Evolutionary conservation across 2,888 invertebrate species (phyloP), one percentile per base, ranked within the genome.

Genomic region (Macrosoma leucophasiata): DNA sequence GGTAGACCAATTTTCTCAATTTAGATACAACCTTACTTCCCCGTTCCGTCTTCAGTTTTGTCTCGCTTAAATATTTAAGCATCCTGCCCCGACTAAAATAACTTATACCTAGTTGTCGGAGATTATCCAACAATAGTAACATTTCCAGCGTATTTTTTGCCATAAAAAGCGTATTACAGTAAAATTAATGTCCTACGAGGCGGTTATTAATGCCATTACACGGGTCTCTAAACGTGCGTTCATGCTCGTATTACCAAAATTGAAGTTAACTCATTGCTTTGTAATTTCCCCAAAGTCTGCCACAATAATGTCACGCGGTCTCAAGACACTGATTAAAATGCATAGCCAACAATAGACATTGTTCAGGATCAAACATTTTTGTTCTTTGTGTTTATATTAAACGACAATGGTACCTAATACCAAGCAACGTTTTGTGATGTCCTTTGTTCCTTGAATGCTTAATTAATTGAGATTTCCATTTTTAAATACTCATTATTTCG

Each of bases 281-380:
- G n/a, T n/a, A n/a, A n/a, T n/a, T n/a, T n/a, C n/a, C n/a, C n/a
- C n/a, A n/a, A n/a, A n/a, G n/a, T n/a, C n/a, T n/a, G n/a, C n/a
- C n/a, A n/a, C n/a, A n/a, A n/a, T 19, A 24, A 39, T 37, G 30
- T 50, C 42, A 44, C 51, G 44, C 45, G 43, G 56, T 50, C 52
- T 46, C 52, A 46, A 56, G 59, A 55, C 54, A 41, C 60, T 68
- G 68, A 70, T 74, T 73, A 74, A 71, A 69, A 71, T 68, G 67
- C 63, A 65, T 62, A 57, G 58, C 55, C 52, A 56, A 73, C 69
- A 70, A 65, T 62, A 62, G 62, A 61, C 64, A 58, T 58, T 65
- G 62, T 64, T 58, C 55, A 62, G 58, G 67, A 72, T 72, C 70
- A 73, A 70, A 72, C 62, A 63, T 62, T 66, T 62, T 61, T 56